A percentile compares a stretch with the other conserved stretches of the same genome.
These are phyloP conservation scores for Lordiphosa collinella DNA, from an alignment of 1,140 invertebrate species.

Conservation along the genomic window DNA sequence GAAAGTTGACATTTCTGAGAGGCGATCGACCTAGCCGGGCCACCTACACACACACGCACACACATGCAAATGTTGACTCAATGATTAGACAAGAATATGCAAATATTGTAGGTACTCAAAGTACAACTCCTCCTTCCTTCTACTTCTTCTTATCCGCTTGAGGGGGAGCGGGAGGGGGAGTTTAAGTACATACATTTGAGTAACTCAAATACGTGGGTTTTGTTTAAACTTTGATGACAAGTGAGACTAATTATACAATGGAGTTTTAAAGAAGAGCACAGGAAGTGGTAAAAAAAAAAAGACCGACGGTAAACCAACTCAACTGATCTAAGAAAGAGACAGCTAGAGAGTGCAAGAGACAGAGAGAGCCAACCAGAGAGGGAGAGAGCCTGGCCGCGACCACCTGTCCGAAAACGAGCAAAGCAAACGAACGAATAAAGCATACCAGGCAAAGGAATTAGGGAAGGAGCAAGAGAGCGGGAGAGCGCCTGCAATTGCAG, in stretches of 20 bases:
- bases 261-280: slow-evolving; percentile 12
- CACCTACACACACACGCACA: slow-evolving; percentile 28
- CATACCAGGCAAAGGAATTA: slow-evolving; percentile 27
- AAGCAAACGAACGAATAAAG: slow-evolving; percentile 33
- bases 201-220: too few species aligned
- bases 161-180: not conserved
- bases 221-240: slow-evolving; percentile 26
- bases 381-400: slow-evolving; percentile 22
- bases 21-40: slow-evolving; percentile 20
- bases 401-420: slow-evolving; percentile 54
- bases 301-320: too few species aligned
- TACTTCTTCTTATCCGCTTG: slow-evolving; percentile 19
- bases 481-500: too few species aligned
- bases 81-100: slow-evolving; percentile 60
- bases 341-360: not conserved
- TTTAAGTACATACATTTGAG: too few species aligned
- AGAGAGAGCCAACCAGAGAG: not conserved
- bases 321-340: slow-evolving; percentile 7
- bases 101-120: slow-evolving; percentile 54
- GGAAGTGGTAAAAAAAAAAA: slow-evolving; percentile 31
- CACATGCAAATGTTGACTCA: slow-evolving; percentile 35
- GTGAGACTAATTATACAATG: slow-evolving; percentile 35
- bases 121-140: slow-evolving; percentile 5
- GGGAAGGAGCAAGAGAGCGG: slow-evolving; percentile 3
- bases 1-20: slow-evolving; percentile 27